Percentiles rank a stretch among this genome's conserved stretches.
Conservation (phyloP, 1,140 invertebrate species). For the Alviniconcha marisindica region DNA sequence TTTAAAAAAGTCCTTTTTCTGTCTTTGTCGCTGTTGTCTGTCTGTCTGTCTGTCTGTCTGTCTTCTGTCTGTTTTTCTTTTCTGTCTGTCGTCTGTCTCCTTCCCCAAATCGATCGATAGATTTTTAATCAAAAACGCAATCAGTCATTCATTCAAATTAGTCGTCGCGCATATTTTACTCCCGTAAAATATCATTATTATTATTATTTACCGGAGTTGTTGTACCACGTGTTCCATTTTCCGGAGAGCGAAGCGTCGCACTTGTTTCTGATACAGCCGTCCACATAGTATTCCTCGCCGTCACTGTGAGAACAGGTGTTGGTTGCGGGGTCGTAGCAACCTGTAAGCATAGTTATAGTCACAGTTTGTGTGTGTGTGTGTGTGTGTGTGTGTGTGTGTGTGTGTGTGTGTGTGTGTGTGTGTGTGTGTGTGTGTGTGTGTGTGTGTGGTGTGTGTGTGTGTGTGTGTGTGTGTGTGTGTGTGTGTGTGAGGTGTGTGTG, state of each 20-base stretch:
- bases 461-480: not conserved
- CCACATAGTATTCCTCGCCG: not conserved
- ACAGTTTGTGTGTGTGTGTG: not conserved
- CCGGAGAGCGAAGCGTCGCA: not conserved
- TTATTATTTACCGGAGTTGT: not conserved
- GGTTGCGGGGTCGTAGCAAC: not conserved
- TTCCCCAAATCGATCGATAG: not conserved
- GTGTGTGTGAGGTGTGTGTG: not conserved
- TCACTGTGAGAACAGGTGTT: not conserved
- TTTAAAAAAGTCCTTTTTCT: not conserved
- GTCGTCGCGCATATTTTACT: not conserved
- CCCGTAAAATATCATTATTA: not conserved
- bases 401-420: not conserved
- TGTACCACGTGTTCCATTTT: not conserved
- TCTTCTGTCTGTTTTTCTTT: not conserved
- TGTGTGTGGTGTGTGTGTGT: conserved; percentile 14
- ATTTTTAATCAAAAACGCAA: not conserved
- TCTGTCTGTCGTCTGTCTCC: not conserved
- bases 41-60: not conserved
- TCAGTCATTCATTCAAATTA: not conserved
- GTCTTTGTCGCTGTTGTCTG: not conserved
- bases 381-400: not conserved
- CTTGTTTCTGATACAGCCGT: not conserved
- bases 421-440: not conserved
- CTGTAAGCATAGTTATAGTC: not conserved